These are phyloP conservation scores for Bombus confusus DNA, from an alignment of 1,140 invertebrate species.

Conservation along the genomic window DNA sequence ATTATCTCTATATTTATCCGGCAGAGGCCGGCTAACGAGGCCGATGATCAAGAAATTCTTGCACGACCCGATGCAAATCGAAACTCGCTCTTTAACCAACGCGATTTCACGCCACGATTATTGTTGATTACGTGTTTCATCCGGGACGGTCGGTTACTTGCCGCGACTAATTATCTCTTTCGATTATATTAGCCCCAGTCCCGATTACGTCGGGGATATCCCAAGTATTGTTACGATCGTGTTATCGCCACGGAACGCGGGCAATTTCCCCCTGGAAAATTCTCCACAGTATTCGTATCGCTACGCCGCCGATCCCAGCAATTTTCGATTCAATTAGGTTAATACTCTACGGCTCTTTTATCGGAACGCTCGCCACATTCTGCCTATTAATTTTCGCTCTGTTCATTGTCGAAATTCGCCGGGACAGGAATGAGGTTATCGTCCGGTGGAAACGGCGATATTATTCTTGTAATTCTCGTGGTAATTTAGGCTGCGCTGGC, in stretches of 20 bases:
- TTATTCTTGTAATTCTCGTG: not conserved
- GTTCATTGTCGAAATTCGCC: not conserved
- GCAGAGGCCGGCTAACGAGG: conserved; percentile 17
- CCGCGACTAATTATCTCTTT: conserved; percentile 3
- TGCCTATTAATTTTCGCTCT: not conserved
- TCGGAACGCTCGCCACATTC: not conserved
- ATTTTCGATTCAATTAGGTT: conserved; percentile 28
- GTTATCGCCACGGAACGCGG: not conserved
- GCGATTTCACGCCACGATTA: conserved; percentile 28
- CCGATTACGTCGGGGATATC: not conserved
- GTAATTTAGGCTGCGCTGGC: not conserved
- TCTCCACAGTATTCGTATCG: not conserved
- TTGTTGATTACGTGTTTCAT: conserved; percentile 20
- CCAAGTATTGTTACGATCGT: conserved; percentile 5
- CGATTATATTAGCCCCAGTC: not conserved
- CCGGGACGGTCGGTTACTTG: not conserved
- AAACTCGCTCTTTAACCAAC: not conserved
- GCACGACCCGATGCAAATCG: conserved; percentile 5
- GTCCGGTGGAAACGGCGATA: not conserved
- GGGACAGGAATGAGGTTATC: not conserved
- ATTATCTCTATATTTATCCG: conserved; percentile 25
- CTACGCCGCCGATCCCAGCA: not conserved
- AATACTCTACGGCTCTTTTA: not conserved
- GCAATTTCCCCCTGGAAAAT: conserved; percentile 7
- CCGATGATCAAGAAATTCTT: conserved; percentile 34